phyloP scores from a whole-genome alignment of 2,797 vertebrate genomes.

The Protonibea diacanthus region DNA sequence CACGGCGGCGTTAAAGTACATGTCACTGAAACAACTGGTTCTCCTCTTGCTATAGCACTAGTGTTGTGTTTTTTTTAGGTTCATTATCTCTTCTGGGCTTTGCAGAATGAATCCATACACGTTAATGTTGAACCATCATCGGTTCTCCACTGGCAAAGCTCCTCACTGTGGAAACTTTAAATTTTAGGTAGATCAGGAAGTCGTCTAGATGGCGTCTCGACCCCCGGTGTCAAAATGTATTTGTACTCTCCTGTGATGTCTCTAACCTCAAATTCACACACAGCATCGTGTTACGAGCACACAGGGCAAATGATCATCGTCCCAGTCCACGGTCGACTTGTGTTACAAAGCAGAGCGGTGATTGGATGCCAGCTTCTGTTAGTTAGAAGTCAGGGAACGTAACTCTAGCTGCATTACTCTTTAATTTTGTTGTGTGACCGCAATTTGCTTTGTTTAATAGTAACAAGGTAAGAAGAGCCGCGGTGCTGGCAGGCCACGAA shows the following conservation, averaged over 20 bases:
- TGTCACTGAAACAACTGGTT: neutral
- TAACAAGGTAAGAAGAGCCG: neutral
- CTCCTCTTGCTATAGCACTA: neutral
- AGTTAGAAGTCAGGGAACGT: conserved; percentile 22
- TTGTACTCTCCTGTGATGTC: neutral
- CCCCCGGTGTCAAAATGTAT: neutral
- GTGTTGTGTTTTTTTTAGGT: neutral
- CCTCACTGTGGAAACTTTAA: neutral
- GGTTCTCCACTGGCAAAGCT: neutral
- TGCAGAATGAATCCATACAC: neutral
- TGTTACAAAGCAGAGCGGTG: conserved; percentile 34
- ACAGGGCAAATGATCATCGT: conserved; percentile 1
- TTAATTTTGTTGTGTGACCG: conserved; percentile 30
- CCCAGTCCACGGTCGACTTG: neutral
- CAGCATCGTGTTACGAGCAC: conserved; percentile 22
- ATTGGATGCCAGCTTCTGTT: conserved; percentile 16
- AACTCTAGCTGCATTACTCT: conserved; percentile 38
- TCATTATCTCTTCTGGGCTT: neutral
- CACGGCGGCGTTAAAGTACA: neutral
- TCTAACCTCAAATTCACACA: conserved; percentile 1
- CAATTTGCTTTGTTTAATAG: conserved; percentile 19
- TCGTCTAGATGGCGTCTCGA: neutral
- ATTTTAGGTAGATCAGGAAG: neutral
- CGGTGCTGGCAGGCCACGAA: neutral
- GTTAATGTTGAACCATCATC: neutral